Base-by-base conservation (phyloP, 2,888 invertebrate genomes). In the Apodemia zela region DNA sequence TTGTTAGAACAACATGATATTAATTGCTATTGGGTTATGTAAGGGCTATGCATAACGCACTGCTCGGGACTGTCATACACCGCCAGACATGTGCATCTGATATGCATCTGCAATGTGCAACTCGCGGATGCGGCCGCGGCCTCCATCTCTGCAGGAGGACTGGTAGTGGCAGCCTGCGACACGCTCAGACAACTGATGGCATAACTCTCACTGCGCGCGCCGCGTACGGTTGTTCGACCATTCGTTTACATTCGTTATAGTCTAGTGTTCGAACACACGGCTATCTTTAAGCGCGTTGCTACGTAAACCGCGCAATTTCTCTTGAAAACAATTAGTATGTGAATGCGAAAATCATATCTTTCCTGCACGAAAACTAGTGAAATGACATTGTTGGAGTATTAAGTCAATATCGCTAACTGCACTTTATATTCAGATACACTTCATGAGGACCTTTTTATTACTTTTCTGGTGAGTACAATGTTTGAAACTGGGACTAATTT, bases 141-240 rank as follows among this genome's bases (percentile, higher is more conserved):
- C 67, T 69, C 70, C 69, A 72, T 75, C 74, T 72, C 78, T 76
- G 75, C 76, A 74, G 66, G 67, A 71, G 68, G 73, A 69, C 72
- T 69, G 70, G 68, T 68, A 58, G 60, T 63, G 63, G 67, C 69
- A 45, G 45, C 45, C 45, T 67, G 68, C 67, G 69, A 64, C 68
- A 72, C 67, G 67, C 42, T 58, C 54, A 77, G 77, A 75, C 73
- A 71, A 72, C 75, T 76, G 73, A 71, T 80, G 75, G 73, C 87
- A 89, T 79, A 89, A 87, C 89, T 89, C 84, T 88, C 86, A 84
- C 86, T 89, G 90, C 89, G 88, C 90, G 89, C 89, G 88, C 84
- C 84, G 89, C 80, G 88, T 79, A 78, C 80, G 85, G 85, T 87
- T 79, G 89, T 85, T 81, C 73, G 15, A 76, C 78, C 78, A 73